A percentile compares a stretch with the other conserved stretches of the same genome.
phyloP scores from a whole-genome alignment of 2,113 vertebrate species.

The Eudyptes chrysolophus region DNA sequence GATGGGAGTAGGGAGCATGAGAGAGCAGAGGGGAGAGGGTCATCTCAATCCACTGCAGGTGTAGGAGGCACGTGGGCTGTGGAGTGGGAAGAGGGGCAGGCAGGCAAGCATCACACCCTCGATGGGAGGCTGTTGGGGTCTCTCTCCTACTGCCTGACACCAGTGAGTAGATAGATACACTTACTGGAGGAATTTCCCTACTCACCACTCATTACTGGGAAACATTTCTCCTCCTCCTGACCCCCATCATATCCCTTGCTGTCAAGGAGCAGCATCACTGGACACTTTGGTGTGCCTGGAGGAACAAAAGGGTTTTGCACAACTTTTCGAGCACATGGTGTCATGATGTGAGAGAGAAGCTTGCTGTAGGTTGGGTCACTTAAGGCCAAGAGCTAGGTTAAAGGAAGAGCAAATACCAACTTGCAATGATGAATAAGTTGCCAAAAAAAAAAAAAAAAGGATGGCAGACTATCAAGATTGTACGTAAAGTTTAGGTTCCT shows the following conservation, averaged over 20 bases:
- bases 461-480: background rate
- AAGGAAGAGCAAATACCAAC: background rate
- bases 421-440: background rate
- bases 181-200: background rate
- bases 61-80: background rate
- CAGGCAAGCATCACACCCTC: background rate
- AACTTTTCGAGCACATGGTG: background rate
- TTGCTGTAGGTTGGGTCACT: background rate
- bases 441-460: background rate
- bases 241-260: background rate
- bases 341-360: background rate
- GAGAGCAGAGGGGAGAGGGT: background rate
- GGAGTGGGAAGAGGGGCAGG: background rate
- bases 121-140: accelerated
- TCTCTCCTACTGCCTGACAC: background rate
- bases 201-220: background rate
- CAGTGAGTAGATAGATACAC: background rate
- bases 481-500: background rate
- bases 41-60: background rate
- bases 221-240: background rate
- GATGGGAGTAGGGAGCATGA: background rate
- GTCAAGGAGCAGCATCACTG: background rate
- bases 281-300: background rate
- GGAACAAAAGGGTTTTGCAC: background rate
- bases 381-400: background rate